These are phyloP conservation scores for Squalus acanthias DNA, from an alignment of 2,797 vertebrate genomes.

Conservation along the genomic window DNA sequence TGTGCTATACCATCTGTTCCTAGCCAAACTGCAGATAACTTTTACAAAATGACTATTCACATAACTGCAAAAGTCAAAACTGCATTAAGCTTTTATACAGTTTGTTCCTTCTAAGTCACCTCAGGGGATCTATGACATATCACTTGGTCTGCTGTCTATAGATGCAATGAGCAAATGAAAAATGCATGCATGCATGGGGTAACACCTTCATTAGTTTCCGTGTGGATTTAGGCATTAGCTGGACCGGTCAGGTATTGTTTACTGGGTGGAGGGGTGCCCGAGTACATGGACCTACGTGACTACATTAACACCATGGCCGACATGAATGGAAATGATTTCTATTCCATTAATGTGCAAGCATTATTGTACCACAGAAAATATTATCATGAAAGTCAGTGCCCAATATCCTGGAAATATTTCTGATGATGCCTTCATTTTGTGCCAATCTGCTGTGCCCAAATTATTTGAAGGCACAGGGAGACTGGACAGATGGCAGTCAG, in stretches of 20 bases:
- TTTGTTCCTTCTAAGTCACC: not conserved
- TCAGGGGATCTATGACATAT: not conserved
- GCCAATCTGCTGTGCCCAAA: not conserved
- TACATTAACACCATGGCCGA: not conserved
- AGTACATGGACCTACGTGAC: not conserved
- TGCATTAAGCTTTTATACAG: not conserved
- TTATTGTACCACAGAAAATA: not conserved
- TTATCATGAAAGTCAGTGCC: not conserved
- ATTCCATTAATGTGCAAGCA: not conserved
- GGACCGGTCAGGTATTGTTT: not conserved
- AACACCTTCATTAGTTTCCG: not conserved
- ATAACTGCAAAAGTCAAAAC: not conserved
- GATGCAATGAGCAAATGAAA: not conserved
- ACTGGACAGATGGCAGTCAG: not conserved
- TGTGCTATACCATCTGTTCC: no score
- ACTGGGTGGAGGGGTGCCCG: not conserved
- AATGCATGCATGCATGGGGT: not conserved
- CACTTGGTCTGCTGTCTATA: not conserved
- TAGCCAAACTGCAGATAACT: not conserved
- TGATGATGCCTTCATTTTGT: not conserved
- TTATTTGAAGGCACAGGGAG: not conserved
- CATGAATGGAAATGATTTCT: not conserved
- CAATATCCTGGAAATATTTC: not conserved
- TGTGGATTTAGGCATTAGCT: not conserved
- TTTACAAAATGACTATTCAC: not conserved